These are phyloP conservation scores for Scalopus aquaticus DNA, from an alignment of 2,113 vertebrate genomes.

Conservation along the genomic window DNA sequence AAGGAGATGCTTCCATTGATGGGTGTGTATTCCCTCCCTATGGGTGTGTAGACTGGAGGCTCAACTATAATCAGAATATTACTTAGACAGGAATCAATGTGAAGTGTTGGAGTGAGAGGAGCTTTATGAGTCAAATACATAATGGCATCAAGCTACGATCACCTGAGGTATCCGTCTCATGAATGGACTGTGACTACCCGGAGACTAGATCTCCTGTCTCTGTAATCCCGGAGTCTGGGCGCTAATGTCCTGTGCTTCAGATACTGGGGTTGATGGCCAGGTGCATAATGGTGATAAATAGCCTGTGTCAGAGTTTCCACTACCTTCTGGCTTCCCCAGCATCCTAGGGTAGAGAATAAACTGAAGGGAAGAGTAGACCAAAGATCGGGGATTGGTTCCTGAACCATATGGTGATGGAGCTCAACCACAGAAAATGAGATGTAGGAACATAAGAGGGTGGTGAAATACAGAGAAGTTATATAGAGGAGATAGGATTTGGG, in stretches of 20 bases:
- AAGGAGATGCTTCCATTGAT: neutral
- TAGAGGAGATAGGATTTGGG: too few species aligned
- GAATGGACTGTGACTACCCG: neutral
- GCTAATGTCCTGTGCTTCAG: neutral
- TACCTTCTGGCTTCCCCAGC: neutral
- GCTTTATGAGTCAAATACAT: neutral
- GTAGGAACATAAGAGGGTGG: too few species aligned
- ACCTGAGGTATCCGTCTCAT: neutral
- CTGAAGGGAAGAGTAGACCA: neutral
- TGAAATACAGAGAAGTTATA: neutral
- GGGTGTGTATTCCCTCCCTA: neutral
- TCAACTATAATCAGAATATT: neutral
- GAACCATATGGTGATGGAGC: neutral
- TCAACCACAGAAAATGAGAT: neutral
- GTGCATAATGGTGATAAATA: neutral
- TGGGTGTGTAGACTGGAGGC: neutral
- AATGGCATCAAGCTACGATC: neutral
- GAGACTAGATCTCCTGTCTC: neutral
- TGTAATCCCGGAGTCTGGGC: neutral
- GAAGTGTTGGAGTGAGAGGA: neutral
- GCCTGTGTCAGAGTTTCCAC: neutral
- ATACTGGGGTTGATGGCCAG: neutral
- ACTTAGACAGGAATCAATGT: neutral
- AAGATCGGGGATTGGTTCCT: neutral
- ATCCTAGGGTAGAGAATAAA: neutral